These are phyloP conservation scores for Chydorus sphaericus DNA, from an alignment of 2,888 invertebrate genomes.

Conservation along the genomic window DNA sequence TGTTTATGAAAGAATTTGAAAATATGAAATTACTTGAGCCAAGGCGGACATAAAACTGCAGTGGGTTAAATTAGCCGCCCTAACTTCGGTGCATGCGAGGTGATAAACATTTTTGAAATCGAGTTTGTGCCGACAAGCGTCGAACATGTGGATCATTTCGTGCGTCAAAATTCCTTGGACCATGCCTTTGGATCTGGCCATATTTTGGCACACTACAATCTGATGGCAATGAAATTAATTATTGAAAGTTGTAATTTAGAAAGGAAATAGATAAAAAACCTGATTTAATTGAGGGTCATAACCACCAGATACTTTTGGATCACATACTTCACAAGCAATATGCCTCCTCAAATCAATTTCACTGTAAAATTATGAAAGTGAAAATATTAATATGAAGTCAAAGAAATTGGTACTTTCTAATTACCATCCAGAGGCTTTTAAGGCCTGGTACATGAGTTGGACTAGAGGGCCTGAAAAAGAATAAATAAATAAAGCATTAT, in stretches of 20 bases:
- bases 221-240: conserved; percentile 24
- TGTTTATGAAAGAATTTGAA: too few species aligned
- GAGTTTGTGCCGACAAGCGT: conserved; percentile 73
- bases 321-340: conserved; percentile 83
- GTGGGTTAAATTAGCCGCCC: conserved; percentile 86
- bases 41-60: conserved; percentile 74
- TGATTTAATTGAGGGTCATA: conserved; percentile 76
- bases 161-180: conserved; percentile 72
- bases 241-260: background rate
- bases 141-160: conserved; percentile 94
- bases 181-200: conserved; percentile 46
- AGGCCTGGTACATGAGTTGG: conserved; percentile 68
- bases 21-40: too few species aligned
- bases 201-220: conserved; percentile 85
- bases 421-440: conserved; percentile 65
- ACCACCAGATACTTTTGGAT: conserved; percentile 68
- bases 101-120: conserved; percentile 83
- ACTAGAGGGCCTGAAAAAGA: conserved; percentile 50
- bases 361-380: conserved; percentile 8
- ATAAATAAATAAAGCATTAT: conserved; percentile 13
- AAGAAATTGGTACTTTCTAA: conserved; percentile 22
- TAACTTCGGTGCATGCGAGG: conserved; percentile 84
- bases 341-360: conserved; percentile 65
- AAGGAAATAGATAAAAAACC: conserved; percentile 31
- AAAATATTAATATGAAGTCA: background rate